These are phyloP conservation scores for Caenorhabditis elegans DNA, from an alignment of 1,140 invertebrate genomes.

Conservation along the genomic window DNA sequence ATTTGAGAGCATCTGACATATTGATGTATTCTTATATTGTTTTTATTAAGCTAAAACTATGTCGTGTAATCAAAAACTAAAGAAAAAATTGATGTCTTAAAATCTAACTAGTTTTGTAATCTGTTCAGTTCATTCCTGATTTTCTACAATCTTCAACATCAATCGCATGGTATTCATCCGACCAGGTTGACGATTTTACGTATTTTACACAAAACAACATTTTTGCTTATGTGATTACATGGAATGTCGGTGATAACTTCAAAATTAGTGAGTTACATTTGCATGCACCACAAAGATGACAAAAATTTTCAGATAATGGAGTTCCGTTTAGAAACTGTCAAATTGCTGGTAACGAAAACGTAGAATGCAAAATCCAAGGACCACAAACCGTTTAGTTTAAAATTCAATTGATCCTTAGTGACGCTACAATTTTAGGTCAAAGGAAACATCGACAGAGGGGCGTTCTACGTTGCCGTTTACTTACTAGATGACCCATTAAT, in stretches of 20 bases:
- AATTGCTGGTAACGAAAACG: background rate
- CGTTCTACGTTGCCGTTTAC: background rate
- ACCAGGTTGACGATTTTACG: background rate
- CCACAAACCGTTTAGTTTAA: background rate
- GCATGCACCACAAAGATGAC: too few relatives aligned
- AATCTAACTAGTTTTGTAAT: too few relatives aligned
- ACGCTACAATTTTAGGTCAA: too few relatives aligned
- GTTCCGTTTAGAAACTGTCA: too few relatives aligned
- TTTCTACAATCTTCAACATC: background rate
- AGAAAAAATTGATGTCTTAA: too few relatives aligned
- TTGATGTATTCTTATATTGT: too few relatives aligned
- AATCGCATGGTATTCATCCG: background rate
- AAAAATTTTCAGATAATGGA: too few relatives aligned
- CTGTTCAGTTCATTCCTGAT: background rate
- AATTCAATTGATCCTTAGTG: too few relatives aligned
- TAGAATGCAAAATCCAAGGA: background rate
- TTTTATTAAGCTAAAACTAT: too few relatives aligned
- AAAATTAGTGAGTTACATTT: background rate
- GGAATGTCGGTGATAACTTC: background rate
- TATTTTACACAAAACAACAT: background rate
- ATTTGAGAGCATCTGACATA: too few relatives aligned
- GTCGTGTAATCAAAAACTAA: too few relatives aligned
- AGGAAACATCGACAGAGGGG: too few relatives aligned
- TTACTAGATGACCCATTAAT: background rate
- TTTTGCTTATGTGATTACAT: background rate